phyloP scores from a whole-genome alignment of 1,140 invertebrate genomes.

The Cotesia typhae region DNA sequence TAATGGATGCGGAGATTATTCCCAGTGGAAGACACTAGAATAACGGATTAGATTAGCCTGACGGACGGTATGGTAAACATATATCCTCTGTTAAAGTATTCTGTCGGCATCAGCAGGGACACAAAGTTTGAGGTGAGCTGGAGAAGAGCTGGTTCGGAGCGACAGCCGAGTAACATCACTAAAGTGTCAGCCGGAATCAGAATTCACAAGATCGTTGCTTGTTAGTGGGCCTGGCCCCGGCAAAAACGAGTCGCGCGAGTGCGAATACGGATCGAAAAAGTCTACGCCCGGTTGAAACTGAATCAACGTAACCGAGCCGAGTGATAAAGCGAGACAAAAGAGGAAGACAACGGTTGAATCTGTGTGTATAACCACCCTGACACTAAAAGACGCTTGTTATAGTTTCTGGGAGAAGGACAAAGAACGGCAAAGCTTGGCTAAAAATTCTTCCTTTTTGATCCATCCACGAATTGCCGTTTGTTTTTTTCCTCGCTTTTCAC shows the following conservation, averaged over 20 bases:
- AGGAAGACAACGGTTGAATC: conserved; percentile 12
- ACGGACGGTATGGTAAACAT: conserved; percentile 12
- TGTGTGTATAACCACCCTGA: neutral
- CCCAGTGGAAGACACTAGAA: neutral
- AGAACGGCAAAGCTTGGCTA: neutral
- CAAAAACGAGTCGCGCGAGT: conserved; percentile 50
- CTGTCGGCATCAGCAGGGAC: conserved; percentile 13
- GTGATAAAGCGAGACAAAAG: conserved; percentile 15
- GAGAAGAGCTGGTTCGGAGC: conserved; percentile 19
- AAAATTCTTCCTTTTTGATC: conserved; percentile 9
- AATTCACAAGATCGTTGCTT: conserved; percentile 57
- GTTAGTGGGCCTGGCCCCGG: conserved; percentile 48
- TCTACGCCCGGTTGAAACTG: conserved; percentile 28
- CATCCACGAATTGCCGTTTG: conserved; percentile 8
- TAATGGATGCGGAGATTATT: neutral
- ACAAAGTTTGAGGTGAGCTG: conserved; percentile 29
- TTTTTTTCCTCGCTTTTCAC: conserved; percentile 26
- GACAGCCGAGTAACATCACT: conserved; percentile 55
- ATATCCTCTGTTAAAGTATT: conserved; percentile 13
- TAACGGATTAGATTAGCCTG: neutral
- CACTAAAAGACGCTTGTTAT: neutral
- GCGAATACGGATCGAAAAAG: conserved; percentile 43
- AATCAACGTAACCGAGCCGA: conserved; percentile 23
- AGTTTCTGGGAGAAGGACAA: neutral
- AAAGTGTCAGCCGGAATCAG: conserved; percentile 60